A percentile compares a stretch with the other conserved stretches of the same genome.
phyloP scores from a whole-genome alignment of 2,113 vertebrate genomes.

The Ramphastos sulfuratus region DNA sequence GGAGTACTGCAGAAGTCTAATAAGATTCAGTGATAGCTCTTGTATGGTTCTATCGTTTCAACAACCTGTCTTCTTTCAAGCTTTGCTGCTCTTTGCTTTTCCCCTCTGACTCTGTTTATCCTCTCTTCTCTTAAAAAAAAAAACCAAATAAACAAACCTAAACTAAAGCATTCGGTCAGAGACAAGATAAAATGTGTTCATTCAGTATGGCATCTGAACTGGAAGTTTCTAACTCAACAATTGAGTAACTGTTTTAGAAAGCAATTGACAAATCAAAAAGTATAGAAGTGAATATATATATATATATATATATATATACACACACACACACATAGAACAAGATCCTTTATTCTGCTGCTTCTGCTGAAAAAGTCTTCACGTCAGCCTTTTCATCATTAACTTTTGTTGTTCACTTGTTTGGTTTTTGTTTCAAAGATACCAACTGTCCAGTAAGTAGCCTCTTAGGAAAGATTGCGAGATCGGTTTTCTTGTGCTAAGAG shows the following conservation, averaged over 20 bases:
- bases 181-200: background rate
- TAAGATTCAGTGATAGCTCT: constrained; percentile 30
- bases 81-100: background rate
- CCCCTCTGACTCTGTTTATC: background rate
- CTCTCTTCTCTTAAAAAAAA: background rate
- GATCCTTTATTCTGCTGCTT: background rate
- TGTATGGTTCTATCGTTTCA: background rate
- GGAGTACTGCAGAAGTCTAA: background rate
- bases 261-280: background rate
- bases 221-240: background rate
- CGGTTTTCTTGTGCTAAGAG: background rate
- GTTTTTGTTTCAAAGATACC: background rate
- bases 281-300: background rate
- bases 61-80: background rate
- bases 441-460: background rate
- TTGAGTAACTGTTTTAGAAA: background rate
- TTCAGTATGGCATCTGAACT: background rate
- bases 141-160: background rate
- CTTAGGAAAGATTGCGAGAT: background rate
- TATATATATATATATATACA: background rate
- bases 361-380: background rate
- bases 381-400: background rate
- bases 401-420: background rate
- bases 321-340: background rate
- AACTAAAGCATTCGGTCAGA: background rate